Evolutionary conservation across 2,797 vertebrate species (phyloP), one percentile per base, ranked within the genome.

Genomic region (Sibirionetta formosa): DNA sequence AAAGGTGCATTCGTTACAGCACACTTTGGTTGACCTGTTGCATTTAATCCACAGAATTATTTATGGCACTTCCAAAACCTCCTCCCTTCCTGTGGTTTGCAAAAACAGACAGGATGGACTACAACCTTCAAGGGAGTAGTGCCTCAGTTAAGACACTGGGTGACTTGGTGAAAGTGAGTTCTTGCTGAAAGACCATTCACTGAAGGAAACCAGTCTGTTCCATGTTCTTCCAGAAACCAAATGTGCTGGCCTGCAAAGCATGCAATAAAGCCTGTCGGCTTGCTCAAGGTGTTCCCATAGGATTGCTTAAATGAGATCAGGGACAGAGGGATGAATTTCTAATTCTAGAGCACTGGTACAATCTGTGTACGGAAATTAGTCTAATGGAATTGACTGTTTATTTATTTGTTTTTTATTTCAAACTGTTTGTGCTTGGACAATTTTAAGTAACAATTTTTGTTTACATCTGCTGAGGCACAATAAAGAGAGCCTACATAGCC

Each of bases 11-110:
- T 60, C 57, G 8, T 29, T 77, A n/a, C 15, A 58, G 46, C 26
- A n/a, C 17, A 50, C 8, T 2, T 7, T 36, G 1, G 3, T 60
- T 76, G 64, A 46, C 0, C 0, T 26, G 23, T 4, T 33, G 2
- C 20, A 46, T 88, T 72, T 78, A 54, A 90, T 57, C 3, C 13
- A 56, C 19, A 51, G 20, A 61, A 78, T 24, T 17, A 23, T 54
- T 53, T 33, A 15, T 7, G 12, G 42, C 5, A 38, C 18, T 72
- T 77, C 23, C 68, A 56, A 93, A 87, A 38, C 54, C 4, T 78
- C 26, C 3, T 78, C 4, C 8, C 8, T 68, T 19, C 50, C 66
- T 44, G 29, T 42, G 23, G 11, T 13, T 35, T 57, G 17, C 53
- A 68, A 19, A 10, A 51, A 53, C 31, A 42, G 51, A 31, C 19